These are phyloP conservation scores for Beroe ovata DNA, from an alignment of 37 sponge, comb jelly and placozoan species.

Conservation along the genomic window DNA sequence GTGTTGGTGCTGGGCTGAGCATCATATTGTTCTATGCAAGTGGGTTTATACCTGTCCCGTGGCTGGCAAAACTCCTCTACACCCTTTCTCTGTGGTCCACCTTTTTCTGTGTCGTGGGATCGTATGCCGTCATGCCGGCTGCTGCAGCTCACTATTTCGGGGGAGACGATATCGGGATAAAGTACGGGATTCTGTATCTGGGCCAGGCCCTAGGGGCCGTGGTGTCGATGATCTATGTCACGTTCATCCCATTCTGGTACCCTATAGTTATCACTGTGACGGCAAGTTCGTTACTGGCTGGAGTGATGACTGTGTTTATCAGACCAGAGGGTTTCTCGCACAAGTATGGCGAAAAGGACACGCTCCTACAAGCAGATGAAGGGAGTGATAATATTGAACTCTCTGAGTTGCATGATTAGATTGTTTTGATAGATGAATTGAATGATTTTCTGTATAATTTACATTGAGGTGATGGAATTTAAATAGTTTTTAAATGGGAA, in stretches of 20 bases:
- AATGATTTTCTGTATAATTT: no score
- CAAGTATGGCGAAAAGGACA: no score
- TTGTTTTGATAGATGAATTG: no score
- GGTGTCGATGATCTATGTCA: background rate
- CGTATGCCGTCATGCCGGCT: conserved; percentile 35
- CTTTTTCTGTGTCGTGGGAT: conserved; percentile 4
- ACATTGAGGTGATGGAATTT: no score
- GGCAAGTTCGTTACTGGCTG: background rate
- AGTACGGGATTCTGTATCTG: conserved; percentile 47
- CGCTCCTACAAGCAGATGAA: no score
- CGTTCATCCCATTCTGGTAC: conserved; percentile 33
- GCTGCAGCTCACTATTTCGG: conserved; percentile 33
- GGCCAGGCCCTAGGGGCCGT: conserved; percentile 44
- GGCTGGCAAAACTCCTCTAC: background rate
- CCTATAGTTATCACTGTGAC: background rate
- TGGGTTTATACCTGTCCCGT: background rate
- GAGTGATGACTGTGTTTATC: background rate
- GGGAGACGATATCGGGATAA: background rate
- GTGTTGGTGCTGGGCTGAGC: background rate
- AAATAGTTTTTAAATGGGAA: no score
- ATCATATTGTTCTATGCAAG: background rate
- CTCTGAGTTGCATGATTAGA: no score
- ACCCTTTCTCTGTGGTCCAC: conserved; percentile 22
- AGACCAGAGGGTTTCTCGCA: no score
- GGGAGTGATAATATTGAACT: no score